Conservation (phyloP, 2,888 invertebrate genomes). For the Nomada hirtipes region DNA sequence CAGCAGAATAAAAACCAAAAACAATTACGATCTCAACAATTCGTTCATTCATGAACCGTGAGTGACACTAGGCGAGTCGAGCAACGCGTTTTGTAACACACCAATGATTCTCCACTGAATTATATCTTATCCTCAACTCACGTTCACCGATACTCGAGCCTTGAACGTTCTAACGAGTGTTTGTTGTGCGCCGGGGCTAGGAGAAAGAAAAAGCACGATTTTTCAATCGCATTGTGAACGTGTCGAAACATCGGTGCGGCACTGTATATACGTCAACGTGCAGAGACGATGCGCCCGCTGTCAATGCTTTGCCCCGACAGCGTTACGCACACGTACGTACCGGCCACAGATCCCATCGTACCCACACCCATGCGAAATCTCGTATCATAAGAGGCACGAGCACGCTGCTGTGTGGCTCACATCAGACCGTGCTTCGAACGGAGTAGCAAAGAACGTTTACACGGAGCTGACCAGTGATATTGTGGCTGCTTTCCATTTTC, state of each 20-base stretch:
- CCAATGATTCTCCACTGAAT: background rate
- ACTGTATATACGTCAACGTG: conserved; percentile 15
- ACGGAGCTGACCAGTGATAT: conserved; percentile 37
- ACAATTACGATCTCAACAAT: background rate
- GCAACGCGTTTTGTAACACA: background rate
- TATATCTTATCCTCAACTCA: background rate
- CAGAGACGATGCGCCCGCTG: conserved; percentile 48
- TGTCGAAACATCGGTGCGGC: background rate
- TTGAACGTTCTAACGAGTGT: background rate
- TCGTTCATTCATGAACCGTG: background rate
- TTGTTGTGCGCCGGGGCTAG: background rate
- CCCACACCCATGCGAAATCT: conserved; percentile 45
- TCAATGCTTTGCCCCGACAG: conserved; percentile 48
- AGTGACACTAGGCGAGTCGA: conserved; percentile 41
- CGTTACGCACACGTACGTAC: conserved; percentile 15
- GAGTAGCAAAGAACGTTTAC: conserved; percentile 33
- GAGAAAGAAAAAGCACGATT: background rate
- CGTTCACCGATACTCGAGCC: background rate
- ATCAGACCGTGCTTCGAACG: conserved; percentile 48
- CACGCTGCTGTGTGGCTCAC: conserved; percentile 55
- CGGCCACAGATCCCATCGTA: conserved; percentile 1
- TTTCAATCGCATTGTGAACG: background rate
- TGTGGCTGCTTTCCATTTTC: conserved; percentile 10
- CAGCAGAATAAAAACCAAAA: background rate
- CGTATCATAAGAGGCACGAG: conserved; percentile 65